Evolutionary conservation across 2,797 vertebrate genomes (phyloP).

Genomic region (Diceros bicornis): DNA sequence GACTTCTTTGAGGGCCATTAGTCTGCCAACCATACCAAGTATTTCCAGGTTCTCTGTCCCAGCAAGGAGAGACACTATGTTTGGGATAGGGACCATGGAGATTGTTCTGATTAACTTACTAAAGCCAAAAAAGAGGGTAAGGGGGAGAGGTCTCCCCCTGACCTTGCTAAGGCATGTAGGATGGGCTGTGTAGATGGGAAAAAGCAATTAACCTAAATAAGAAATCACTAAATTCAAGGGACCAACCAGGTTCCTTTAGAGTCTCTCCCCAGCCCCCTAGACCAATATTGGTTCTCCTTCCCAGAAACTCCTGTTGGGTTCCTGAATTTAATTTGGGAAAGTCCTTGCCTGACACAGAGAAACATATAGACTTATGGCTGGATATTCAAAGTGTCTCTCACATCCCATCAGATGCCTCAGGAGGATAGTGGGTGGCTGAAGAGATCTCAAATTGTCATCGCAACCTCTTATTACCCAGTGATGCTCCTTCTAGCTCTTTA

Average conservation of each 20-base stretch:
- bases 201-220: not conserved
- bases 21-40: not conserved
- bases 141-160: not conserved
- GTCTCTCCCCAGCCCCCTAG: not conserved
- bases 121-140: not conserved
- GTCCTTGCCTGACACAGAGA: not conserved
- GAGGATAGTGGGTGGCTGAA: not conserved
- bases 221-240: not conserved
- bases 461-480: no score
- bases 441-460: not conserved
- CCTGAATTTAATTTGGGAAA: not conserved
- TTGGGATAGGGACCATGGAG: not conserved
- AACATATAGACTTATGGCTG: not conserved
- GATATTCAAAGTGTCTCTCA: not conserved
- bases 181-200: not conserved
- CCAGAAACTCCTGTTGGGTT: not conserved
- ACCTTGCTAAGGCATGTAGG: not conserved
- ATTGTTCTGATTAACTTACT: not conserved
- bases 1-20: not conserved
- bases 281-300: not conserved
- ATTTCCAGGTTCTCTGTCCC: not conserved
- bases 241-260: not conserved
- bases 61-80: fast-evolving
- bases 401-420: not conserved
- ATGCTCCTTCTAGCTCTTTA: not conserved